phyloP scores from a whole-genome alignment of 2,888 invertebrate species.

The Heliconius hortense region DNA sequence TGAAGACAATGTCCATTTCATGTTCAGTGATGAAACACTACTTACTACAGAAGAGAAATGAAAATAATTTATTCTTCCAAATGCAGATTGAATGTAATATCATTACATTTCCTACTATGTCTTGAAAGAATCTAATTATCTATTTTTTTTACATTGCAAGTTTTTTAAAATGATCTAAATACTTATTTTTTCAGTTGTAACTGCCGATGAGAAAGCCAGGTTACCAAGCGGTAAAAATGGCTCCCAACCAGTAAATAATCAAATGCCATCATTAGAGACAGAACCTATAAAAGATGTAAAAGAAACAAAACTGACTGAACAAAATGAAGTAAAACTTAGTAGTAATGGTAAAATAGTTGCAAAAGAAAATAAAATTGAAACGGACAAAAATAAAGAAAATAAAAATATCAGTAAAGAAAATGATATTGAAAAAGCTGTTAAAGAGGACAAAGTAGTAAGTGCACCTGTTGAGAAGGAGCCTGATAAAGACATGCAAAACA shows the following conservation, averaged over 20 bases:
- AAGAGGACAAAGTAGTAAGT: constrained; percentile 44
- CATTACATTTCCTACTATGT: no score
- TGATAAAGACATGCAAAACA: constrained; percentile 39
- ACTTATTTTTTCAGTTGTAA: constrained; percentile 42
- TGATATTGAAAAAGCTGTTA: background rate
- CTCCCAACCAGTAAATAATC: constrained; percentile 55
- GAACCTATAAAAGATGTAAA: constrained; percentile 57
- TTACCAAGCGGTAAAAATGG: constrained; percentile 66
- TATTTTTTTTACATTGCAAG: background rate
- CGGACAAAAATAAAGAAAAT: constrained; percentile 41
- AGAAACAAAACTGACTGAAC: constrained; percentile 51
- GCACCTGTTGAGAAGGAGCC: constrained; percentile 25
- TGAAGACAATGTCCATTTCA: background rate
- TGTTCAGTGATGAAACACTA: background rate
- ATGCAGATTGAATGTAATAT: background rate
- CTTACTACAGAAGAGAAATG: background rate
- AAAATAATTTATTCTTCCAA: background rate
- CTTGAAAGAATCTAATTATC: background rate
- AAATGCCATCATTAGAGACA: constrained; percentile 68
- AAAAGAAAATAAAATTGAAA: constrained; percentile 53
- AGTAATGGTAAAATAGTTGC: constrained; percentile 57
- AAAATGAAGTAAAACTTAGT: constrained; percentile 53
- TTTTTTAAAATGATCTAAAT: background rate
- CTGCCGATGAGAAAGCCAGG: constrained; percentile 70
- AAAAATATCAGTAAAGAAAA: background rate